phyloP scores from a whole-genome alignment of 1,140 invertebrate genomes.

The Lepidurus packardi region DNA sequence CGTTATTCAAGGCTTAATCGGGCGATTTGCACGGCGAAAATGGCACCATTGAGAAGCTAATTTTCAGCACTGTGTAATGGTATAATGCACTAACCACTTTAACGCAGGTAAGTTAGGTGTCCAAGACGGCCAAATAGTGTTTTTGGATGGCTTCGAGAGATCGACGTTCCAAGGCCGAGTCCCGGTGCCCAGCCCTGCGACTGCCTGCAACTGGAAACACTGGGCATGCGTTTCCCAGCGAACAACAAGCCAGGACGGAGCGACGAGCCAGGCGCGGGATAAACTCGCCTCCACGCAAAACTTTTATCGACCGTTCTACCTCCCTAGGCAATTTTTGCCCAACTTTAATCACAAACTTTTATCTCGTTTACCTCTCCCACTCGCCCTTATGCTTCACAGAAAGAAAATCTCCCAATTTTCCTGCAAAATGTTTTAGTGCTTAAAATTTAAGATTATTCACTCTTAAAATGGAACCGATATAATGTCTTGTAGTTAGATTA shows the following conservation, averaged over 20 bases:
- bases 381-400: neutral
- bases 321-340: neutral
- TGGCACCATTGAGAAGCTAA: neutral
- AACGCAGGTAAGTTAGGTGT: slow-evolving; percentile 8
- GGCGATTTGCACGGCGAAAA: neutral
- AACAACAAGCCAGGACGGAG: neutral
- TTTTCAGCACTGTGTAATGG: neutral
- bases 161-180: slow-evolving; percentile 20
- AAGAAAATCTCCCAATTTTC: neutral
- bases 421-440: too few relatives aligned
- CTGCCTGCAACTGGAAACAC: slow-evolving; percentile 9
- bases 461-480: too few relatives aligned
- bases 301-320: slow-evolving; percentile 15
- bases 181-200: slow-evolving; percentile 7
- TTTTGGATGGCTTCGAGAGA: slow-evolving; percentile 21
- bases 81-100: slow-evolving; percentile 8
- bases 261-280: neutral
- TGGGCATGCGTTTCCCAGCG: slow-evolving; percentile 10
- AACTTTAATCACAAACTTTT: neutral
- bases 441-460: too few relatives aligned
- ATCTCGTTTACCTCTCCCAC: neutral
- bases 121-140: neutral
- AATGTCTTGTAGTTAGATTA: too few relatives aligned
- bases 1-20: neutral
- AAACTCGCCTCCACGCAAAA: neutral